phyloP scores from a whole-genome alignment of 1,140 invertebrate genomes.

The Stenopsyche tienmushanensis region DNA sequence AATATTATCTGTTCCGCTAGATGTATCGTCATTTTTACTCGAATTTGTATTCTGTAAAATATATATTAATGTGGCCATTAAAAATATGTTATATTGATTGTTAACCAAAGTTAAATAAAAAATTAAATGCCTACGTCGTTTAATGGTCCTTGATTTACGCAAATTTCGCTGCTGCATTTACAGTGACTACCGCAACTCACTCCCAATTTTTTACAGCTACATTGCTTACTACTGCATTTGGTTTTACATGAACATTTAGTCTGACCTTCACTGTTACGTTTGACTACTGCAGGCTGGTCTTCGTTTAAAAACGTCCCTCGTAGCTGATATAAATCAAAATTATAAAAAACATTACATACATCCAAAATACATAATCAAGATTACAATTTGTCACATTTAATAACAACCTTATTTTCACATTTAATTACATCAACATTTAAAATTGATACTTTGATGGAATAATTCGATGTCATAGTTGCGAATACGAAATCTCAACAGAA shows the following conservation, averaged over 20 bases:
- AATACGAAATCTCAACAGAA: too few species aligned
- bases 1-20: background rate
- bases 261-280: constrained; percentile 56
- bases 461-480: too few species aligned
- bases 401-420: too few species aligned
- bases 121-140: constrained; percentile 22
- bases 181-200: constrained; percentile 53
- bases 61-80: too few species aligned
- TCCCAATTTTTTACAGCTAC: constrained; percentile 59
- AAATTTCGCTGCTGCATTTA: constrained; percentile 55
- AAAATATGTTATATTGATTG: background rate
- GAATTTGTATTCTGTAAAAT: background rate
- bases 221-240: constrained; percentile 58
- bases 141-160: constrained; percentile 52
- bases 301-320: constrained; percentile 32
- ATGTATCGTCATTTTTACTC: background rate
- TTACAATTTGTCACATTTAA: too few species aligned
- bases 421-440: too few species aligned
- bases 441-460: too few species aligned
- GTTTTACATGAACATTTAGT: constrained; percentile 63
- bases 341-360: background rate
- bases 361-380: background rate
- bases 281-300: constrained; percentile 42
- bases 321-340: constrained; percentile 41
- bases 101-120: background rate